These are phyloP conservation scores for Pseudomyrmex sp. DNA, from an alignment of 1,140 invertebrate genomes.

Conservation along the genomic window DNA sequence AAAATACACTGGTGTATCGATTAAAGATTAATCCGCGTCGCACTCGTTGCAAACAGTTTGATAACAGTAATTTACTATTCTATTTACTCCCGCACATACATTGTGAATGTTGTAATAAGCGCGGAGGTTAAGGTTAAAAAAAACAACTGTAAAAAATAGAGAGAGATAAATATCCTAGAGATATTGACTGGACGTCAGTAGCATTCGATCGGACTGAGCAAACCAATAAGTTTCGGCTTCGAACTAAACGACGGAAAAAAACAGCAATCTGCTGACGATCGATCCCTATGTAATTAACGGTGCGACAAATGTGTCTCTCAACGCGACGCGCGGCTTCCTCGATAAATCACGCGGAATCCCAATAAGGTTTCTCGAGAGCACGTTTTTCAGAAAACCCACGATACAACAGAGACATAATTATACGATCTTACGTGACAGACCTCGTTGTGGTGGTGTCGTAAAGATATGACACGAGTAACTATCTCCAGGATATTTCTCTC, in stretches of 20 bases:
- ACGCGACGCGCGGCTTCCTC: constrained; percentile 17
- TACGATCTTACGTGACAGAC: too few relatives aligned
- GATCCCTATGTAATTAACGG: constrained; percentile 49
- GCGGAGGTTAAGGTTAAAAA: too few relatives aligned
- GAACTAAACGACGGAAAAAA: constrained; percentile 3
- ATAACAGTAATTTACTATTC: neutral
- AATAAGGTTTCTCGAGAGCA: constrained; percentile 11
- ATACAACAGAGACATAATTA: neutral
- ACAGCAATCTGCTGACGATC: constrained; percentile 16
- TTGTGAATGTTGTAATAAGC: too few relatives aligned
- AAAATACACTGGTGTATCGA: neutral
- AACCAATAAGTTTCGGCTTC: neutral
- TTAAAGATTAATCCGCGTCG: neutral
- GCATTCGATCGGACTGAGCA: neutral
- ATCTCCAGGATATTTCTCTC: too few relatives aligned
- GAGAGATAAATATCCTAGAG: neutral
- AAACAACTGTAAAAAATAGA: too few relatives aligned
- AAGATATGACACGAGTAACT: too few relatives aligned
- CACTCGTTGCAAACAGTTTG: neutral
- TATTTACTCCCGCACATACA: neutral
- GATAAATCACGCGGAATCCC: constrained; percentile 16
- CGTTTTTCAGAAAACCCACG: neutral
- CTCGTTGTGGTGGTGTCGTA: neutral
- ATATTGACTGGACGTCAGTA: neutral
- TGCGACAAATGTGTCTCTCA: constrained; percentile 29